phyloP scores from a whole-genome alignment of 1,140 invertebrate species.

The Pectinophora gossypiella region DNA sequence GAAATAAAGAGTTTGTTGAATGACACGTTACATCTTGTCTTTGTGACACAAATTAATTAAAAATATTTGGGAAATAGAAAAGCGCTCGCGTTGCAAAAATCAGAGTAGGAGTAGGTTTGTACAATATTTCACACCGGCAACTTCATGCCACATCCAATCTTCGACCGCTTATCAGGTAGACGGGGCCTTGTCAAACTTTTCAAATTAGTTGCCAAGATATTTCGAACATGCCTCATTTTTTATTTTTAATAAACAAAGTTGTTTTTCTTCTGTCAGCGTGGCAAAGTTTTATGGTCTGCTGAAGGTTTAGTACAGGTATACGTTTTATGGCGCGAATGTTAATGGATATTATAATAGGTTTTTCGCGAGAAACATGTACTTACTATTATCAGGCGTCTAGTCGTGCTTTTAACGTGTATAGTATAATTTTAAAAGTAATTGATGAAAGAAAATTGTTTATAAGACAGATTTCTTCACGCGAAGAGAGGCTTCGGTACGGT shows the following conservation, averaged over 20 bases:
- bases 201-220: constrained; percentile 32
- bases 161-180: constrained; percentile 52
- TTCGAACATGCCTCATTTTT: constrained; percentile 30
- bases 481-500: constrained; percentile 18
- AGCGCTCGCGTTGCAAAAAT: constrained; percentile 18
- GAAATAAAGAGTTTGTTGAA: too few relatives aligned
- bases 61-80: constrained; percentile 16
- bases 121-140: constrained; percentile 42
- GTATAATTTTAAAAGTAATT: neutral
- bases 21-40: too few relatives aligned
- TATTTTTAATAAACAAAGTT: constrained; percentile 28
- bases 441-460: constrained; percentile 18
- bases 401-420: neutral
- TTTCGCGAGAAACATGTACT: neutral
- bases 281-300: neutral
- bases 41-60: too few relatives aligned
- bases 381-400: neutral
- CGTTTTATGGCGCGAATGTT: neutral
- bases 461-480: constrained; percentile 20
- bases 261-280: neutral
- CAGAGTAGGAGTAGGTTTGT: constrained; percentile 21
- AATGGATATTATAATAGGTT: neutral
- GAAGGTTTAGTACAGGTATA: neutral
- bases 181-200: constrained; percentile 53
- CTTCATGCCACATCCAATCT: constrained; percentile 53